A percentile compares a stretch with the other conserved stretches of the same genome.
Evolutionary conservation across 2,797 vertebrate genomes (phyloP).

Genomic region (Heterohyrax brucei): DNA sequence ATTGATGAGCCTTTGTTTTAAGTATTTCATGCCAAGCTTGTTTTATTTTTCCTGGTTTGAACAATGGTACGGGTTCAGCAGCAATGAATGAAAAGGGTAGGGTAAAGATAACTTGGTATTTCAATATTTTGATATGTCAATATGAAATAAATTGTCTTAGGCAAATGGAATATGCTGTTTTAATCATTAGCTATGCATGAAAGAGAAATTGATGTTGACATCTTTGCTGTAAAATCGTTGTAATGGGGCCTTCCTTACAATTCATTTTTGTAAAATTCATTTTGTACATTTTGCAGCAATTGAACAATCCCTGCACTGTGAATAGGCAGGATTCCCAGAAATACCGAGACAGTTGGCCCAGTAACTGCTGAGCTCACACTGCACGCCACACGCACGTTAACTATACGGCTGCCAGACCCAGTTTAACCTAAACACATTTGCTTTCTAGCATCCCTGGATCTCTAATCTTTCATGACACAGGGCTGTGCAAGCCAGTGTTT

Average conservation of each 20-base stretch:
- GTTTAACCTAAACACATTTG: slow-evolving; percentile 89
- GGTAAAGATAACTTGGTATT: slow-evolving; percentile 92
- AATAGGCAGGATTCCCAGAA: slow-evolving; percentile 97
- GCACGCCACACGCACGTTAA: slow-evolving; percentile 92
- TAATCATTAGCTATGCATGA: slow-evolving; percentile 98
- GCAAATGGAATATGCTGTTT: slow-evolving; percentile 93
- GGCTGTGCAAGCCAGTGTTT: slow-evolving; percentile 67
- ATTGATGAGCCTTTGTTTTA: slow-evolving; percentile 93
- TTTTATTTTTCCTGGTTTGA: slow-evolving; percentile 91
- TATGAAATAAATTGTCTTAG: slow-evolving; percentile 92
- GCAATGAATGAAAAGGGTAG: slow-evolving; percentile 90
- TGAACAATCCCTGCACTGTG: slow-evolving; percentile 96
- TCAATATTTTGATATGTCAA: slow-evolving; percentile 93
- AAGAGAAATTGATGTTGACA: slow-evolving; percentile 97
- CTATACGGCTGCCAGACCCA: slow-evolving; percentile 91
- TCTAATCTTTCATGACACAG: slow-evolving; percentile 80
- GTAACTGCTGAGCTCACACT: slow-evolving; percentile 94
- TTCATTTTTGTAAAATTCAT: slow-evolving; percentile 95
- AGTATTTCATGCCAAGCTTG: slow-evolving; percentile 92
- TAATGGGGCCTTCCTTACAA: slow-evolving; percentile 94
- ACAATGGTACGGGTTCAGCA: slow-evolving; percentile 92
- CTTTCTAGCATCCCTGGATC: slow-evolving; percentile 81
- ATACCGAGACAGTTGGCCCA: slow-evolving; percentile 94
- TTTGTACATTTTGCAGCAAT: slow-evolving; percentile 99
- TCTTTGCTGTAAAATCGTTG: slow-evolving; percentile 95